These are phyloP conservation scores for Eilema sororculum DNA, from an alignment of 2,888 invertebrate species.

Conservation along the genomic window DNA sequence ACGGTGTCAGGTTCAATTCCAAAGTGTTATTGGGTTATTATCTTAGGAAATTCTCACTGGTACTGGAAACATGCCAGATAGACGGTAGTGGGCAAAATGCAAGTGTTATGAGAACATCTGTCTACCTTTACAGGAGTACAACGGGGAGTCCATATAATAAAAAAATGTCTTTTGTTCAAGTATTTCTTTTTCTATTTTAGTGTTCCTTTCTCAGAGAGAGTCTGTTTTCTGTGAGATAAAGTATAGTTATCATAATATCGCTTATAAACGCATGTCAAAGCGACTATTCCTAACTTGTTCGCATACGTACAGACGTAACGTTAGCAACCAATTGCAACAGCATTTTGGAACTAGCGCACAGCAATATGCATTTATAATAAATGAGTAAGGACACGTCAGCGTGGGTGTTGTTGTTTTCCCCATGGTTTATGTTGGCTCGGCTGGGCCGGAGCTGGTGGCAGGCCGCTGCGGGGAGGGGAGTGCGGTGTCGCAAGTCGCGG, in stretches of 20 bases:
- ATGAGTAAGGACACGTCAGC: constrained; percentile 65
- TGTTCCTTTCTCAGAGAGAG: neutral
- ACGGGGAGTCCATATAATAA: neutral
- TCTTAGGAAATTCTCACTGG: neutral
- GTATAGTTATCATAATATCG: neutral
- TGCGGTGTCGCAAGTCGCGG: constrained; percentile 76
- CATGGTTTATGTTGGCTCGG: constrained; percentile 64
- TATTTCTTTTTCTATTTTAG: neutral
- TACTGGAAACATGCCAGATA: neutral
- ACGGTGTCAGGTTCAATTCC: neutral
- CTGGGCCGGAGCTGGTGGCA: constrained; percentile 50
- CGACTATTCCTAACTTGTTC: constrained; percentile 28
- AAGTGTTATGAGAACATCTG: neutral
- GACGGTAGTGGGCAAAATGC: neutral
- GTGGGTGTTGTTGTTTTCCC: constrained; percentile 73
- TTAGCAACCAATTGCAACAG: constrained; percentile 56
- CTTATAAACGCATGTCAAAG: constrained; percentile 22
- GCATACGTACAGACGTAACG: constrained; percentile 34
- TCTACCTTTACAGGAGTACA: neutral
- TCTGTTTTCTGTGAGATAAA: constrained; percentile 1
- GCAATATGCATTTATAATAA: constrained; percentile 64
- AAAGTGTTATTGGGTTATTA: neutral
- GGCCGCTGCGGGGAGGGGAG: constrained; percentile 44
- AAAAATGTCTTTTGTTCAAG: neutral
- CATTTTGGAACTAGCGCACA: constrained; percentile 59